Evolutionary conservation across 2,113 vertebrate species (phyloP), one percentile per base, ranked within the genome.

Genomic region (Orthonyx spaldingii): DNA sequence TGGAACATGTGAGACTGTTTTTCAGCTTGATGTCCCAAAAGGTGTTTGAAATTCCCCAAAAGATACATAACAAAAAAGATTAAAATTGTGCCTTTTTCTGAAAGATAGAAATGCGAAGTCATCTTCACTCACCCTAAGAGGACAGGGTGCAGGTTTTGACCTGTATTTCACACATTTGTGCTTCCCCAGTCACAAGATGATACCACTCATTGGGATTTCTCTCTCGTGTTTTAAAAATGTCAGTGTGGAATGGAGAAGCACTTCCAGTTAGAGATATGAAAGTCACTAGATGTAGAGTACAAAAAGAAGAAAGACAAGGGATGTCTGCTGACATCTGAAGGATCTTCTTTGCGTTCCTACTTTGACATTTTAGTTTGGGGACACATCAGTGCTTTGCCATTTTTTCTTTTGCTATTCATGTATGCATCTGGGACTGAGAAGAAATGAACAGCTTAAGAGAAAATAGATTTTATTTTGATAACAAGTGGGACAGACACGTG

Each of bases 81-180:
- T 32, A 5, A 55, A 82, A 61, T 26, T 15, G 2, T 18, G 10
- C 7, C 18, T 47, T 66, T 70, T 70, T 32, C 44, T 85, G 22
- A n/a, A 76, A 75, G 66, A 69, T 4, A 6, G 13, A 69, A 72
- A 42, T 61, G 14, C 4, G 0, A 80, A 76, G 32, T 72, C 18
- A 18, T 57, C 1, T 59, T 87, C 28, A 42, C 13, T 9, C 16
- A 35, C 15, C 0, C 0, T 42, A 53, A 50, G 7, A 74, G n/a
- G 46, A 26, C 26, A 55, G 42, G 59, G 39, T 22, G 3, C 16
- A 69, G 28, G 46, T 26, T 83, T 79, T 76, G 37, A 68, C 24
- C 50, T 76, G 32, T 27, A 47, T 86, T 92, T 83, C 63, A 70
- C 23, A 53, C 6, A 18, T 77, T 66, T 61, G 30, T 56, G 26